Evolutionary conservation across 2,797 vertebrate genomes (phyloP).

Genomic region (Sciurus carolinensis): DNA sequence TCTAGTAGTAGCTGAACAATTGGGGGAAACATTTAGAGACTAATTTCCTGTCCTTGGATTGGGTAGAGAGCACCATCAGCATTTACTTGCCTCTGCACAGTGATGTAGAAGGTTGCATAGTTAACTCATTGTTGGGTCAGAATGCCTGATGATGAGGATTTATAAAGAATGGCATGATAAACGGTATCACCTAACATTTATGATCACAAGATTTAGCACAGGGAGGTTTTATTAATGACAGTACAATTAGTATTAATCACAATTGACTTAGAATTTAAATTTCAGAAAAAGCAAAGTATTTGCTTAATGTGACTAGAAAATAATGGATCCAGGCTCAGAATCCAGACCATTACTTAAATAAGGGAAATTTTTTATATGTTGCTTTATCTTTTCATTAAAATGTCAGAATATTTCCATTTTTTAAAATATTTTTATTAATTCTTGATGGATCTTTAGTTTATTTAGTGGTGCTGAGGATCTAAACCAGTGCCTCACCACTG

Average conservation of each 20-base stretch:
- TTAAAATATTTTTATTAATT: background rate
- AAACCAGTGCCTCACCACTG: too few species aligned
- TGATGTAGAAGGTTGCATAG: background rate
- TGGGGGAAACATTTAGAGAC: constrained; percentile 44
- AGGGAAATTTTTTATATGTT: background rate
- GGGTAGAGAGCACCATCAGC: background rate
- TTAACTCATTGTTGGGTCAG: constrained; percentile 9
- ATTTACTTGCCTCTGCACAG: background rate
- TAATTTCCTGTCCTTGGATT: constrained; percentile 33
- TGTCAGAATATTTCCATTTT: constrained; percentile 10
- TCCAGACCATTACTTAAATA: background rate
- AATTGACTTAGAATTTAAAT: constrained; percentile 12
- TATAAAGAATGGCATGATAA: constrained; percentile 11
- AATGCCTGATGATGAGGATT: background rate
- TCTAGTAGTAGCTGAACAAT: constrained; percentile 45
- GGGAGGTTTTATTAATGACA: background rate
- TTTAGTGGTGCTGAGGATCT: too few species aligned
- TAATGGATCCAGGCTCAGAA: background rate
- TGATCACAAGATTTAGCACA: constrained; percentile 28
- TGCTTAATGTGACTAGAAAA: constrained; percentile 10
- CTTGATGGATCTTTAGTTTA: too few species aligned
- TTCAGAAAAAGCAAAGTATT: constrained; percentile 59
- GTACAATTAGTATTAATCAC: background rate
- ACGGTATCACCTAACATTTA: constrained; percentile 10
- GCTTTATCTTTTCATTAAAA: constrained; percentile 9